These are phyloP conservation scores for Moxostoma hubbsi DNA, from an alignment of 2,797 vertebrate genomes.

Conservation along the genomic window DNA sequence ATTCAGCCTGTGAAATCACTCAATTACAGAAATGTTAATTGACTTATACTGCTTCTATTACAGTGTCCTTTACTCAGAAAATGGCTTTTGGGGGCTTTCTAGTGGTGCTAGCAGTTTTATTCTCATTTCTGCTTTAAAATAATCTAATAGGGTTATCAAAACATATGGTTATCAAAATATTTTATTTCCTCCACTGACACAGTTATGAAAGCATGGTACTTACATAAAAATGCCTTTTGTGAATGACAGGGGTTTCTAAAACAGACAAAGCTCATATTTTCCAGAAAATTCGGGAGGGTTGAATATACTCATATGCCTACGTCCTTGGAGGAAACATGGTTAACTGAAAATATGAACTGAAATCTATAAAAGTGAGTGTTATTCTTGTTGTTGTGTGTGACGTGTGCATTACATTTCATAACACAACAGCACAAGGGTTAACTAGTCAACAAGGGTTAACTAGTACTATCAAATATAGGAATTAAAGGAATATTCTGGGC, in stretches of 20 bases:
- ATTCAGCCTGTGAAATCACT: conserved; percentile 69
- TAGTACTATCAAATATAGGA: no score
- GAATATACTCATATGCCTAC: conserved; percentile 16
- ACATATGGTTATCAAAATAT: conserved; percentile 9
- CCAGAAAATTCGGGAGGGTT: neutral
- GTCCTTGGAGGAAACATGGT: conserved; percentile 7
- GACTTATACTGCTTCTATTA: conserved; percentile 11
- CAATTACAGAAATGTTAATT: conserved; percentile 72
- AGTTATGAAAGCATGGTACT: conserved; percentile 8
- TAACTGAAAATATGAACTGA: neutral
- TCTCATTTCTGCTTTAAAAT: conserved; percentile 64
- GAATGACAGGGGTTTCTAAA: conserved; percentile 25
- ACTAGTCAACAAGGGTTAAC: no score
- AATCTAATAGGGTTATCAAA: conserved; percentile 19
- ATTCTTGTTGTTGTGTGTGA: conserved; percentile 5
- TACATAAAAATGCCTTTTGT: conserved; percentile 1
- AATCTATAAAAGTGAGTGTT: conserved; percentile 17
- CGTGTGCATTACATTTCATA: neutral
- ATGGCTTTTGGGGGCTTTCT: conserved; percentile 67
- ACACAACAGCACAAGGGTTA: neutral
- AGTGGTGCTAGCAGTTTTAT: conserved; percentile 69
- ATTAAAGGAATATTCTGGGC: no score
- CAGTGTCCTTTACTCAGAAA: conserved; percentile 68
- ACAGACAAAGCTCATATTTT: conserved; percentile 17
- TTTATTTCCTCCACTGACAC: conserved; percentile 24